Evolutionary conservation across 1,140 invertebrate species (phyloP), one percentile per base, ranked within the genome.

Genomic region (Sinella curviseta): DNA sequence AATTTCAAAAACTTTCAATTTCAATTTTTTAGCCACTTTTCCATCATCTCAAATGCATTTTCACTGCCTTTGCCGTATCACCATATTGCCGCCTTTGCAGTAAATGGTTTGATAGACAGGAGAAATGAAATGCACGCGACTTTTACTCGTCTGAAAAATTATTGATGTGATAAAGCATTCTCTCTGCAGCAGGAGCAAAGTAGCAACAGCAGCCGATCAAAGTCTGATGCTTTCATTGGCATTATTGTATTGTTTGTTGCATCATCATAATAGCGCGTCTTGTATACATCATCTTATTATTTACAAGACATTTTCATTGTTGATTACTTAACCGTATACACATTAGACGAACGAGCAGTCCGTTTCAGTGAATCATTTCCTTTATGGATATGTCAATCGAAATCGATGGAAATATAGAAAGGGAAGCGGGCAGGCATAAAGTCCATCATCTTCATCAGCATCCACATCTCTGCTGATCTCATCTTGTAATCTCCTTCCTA

Each of bases 121-220:
- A 65, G 57, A 65, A 65, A 65, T 65, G 24, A 65, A 65, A 65
- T 65, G 57, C 26, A 65, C 57, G 24, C 57, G 57, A 65, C 57
- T 65, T 65, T 65, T 16, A 65, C 57, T 65, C 57, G 20, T 12
- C 39, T 48, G 20, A 48, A 48, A 48, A n/a, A n/a, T n/a, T n/a
- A n/a, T n/a, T 48, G 39, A 48, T 20, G 39, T 14, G 57, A 65
- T 65, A 65, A 65, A 12, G 57, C 3, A 70, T 70, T 31, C 57
- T 60, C n/a, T n/a, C n/a, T n/a, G n/a, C n/a, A n/a, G n/a, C n/a
- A n/a, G n/a, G n/a, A n/a, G n/a, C n/a, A n/a, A n/a, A n/a, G n/a
- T n/a, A n/a, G 57, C 57, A 16, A 60, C 8, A 20, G 39, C 8
- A 48, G 20, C 8, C 8, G 8, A 48, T 48, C 8, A n/a, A 65